Percentiles rank a stretch among this genome's conserved stretches.
phyloP scores from a whole-genome alignment of 2,113 vertebrate species.

The Tetraodon nigroviridis region DNA sequence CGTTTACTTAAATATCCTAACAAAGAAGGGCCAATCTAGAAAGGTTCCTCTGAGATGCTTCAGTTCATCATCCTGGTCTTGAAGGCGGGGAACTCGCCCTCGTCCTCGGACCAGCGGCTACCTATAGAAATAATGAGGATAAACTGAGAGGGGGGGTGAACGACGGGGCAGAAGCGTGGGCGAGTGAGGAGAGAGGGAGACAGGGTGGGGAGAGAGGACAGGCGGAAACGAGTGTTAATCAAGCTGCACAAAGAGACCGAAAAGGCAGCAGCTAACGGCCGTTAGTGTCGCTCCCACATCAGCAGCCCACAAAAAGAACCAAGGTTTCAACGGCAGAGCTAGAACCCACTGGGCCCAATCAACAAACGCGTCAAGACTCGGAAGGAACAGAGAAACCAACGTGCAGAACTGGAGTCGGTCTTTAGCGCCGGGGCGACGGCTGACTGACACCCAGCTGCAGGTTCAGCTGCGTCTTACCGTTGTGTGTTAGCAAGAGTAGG shows the following conservation, averaged over 20 bases:
- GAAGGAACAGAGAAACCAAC: too few species aligned
- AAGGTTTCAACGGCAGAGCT: too few species aligned
- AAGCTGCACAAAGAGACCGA: slow-evolving; percentile 24
- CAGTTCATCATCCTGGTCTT: slow-evolving; percentile 74
- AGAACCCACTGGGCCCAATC: too few species aligned
- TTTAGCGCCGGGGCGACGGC: too few species aligned
- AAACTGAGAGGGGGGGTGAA: slow-evolving; percentile 75
- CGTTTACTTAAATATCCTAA: slow-evolving; percentile 88
- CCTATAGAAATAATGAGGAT: slow-evolving; percentile 97
- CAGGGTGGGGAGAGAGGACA: slow-evolving; percentile 26
- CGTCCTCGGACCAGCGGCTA: slow-evolving; percentile 74
- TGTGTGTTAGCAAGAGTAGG: slow-evolving; percentile 93
- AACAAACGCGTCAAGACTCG: too few species aligned
- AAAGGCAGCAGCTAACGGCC: background rate
- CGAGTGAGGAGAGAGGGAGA: background rate
- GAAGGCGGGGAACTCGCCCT: slow-evolving; percentile 61
- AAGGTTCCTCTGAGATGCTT: slow-evolving; percentile 75
- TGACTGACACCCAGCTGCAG: too few species aligned
- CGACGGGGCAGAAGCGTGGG: slow-evolving; percentile 32
- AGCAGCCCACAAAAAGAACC: too few species aligned
- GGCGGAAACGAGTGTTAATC: slow-evolving; percentile 63
- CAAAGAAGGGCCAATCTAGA: slow-evolving; percentile 80
- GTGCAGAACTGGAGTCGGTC: too few species aligned
- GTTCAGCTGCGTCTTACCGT: slow-evolving; percentile 66
- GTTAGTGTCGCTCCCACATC: background rate